phyloP scores from a whole-genome alignment of 2,113 vertebrate genomes.

The Vimba vimba region DNA sequence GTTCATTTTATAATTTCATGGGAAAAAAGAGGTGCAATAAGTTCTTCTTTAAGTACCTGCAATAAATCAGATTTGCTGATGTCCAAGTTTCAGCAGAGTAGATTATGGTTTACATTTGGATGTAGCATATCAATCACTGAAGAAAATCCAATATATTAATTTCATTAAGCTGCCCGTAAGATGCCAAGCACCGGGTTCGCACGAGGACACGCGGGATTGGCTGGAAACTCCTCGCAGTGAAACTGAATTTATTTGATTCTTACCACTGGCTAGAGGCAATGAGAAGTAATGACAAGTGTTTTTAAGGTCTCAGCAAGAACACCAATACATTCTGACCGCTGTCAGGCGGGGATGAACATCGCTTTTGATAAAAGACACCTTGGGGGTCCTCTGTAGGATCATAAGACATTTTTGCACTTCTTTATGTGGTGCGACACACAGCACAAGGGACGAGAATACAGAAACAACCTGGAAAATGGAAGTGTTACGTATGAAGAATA shows the following conservation, averaged over 20 bases:
- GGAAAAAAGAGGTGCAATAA: constrained; percentile 19
- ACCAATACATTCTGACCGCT: constrained; percentile 29
- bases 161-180: constrained; percentile 4
- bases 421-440: background rate
- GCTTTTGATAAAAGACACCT: constrained; percentile 42
- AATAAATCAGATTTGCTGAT: constrained; percentile 36
- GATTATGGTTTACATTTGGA: constrained; percentile 43
- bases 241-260: constrained; percentile 27
- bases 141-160: constrained; percentile 32
- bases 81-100: constrained; percentile 31
- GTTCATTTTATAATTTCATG: constrained; percentile 46
- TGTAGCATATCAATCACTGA: constrained; percentile 33
- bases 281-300: constrained; percentile 37
- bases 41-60: constrained; percentile 31
- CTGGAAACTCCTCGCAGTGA: background rate
- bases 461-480: background rate
- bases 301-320: constrained; percentile 24
- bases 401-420: constrained; percentile 31
- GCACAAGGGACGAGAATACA: background rate
- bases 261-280: constrained; percentile 7
- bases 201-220: background rate
- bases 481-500: background rate
- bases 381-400: constrained; percentile 17
- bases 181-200: constrained; percentile 21
- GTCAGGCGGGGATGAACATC: constrained; percentile 33